Conservation (phyloP, 2,113 vertebrate species). For the Varanus komodoensis region DNA sequence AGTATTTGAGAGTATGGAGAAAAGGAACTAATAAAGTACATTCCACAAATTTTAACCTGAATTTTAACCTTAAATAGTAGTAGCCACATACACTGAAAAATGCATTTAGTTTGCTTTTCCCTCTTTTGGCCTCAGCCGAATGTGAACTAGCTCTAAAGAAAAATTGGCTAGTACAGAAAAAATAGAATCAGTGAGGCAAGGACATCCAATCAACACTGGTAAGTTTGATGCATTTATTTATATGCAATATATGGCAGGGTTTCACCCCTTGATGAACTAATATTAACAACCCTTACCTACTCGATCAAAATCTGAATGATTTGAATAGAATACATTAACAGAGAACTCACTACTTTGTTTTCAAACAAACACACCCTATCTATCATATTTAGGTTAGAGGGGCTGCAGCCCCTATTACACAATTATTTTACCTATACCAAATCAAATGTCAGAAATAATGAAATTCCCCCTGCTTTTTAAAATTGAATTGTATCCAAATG, state of each 20-base stretch:
- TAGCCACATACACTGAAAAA: background rate
- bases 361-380: background rate
- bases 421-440: constrained; percentile 1
- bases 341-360: background rate
- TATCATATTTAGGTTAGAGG: background rate
- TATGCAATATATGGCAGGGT: background rate
- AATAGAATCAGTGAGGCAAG: background rate
- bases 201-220: background rate
- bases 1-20: background rate
- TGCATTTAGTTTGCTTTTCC: background rate
- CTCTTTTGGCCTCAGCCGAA: background rate
- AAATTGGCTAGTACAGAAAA: background rate
- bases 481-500: background rate
- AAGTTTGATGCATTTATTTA: background rate
- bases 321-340: background rate
- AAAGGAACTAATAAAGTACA: background rate
- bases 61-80: constrained; percentile 2
- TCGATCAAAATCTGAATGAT: constrained; percentile 1
- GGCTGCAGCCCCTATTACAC: background rate
- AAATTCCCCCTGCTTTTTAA: background rate
- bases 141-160: background rate
- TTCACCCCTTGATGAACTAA: background rate
- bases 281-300: background rate
- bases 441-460: background rate
- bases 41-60: background rate